Percentiles rank a stretch among this genome's conserved stretches.
Evolutionary conservation across 1,140 invertebrate species (phyloP).

Genomic region (Eumaeus atala): DNA sequence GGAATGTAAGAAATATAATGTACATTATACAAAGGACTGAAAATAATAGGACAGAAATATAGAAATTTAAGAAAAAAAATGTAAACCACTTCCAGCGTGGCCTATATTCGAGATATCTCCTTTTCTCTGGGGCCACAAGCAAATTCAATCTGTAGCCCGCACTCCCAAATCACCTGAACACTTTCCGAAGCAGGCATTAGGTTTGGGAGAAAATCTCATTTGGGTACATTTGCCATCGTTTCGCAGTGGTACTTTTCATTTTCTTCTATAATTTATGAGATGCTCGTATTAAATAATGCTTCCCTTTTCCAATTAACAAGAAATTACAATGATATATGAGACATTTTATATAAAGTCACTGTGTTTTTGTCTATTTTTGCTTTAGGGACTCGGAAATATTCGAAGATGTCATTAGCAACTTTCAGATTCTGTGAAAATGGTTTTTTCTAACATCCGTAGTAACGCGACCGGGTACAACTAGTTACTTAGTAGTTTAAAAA

Average conservation of each 20-base stretch:
- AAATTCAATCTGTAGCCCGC: slow-evolving; percentile 61
- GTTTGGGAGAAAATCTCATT: slow-evolving; percentile 58
- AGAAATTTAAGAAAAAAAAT: slow-evolving; percentile 8
- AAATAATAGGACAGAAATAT: slow-evolving; percentile 3
- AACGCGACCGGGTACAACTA: no score
- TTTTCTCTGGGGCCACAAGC: slow-evolving; percentile 46
- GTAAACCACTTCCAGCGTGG: slow-evolving; percentile 12
- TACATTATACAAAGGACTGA: background rate
- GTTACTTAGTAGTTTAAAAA: no score
- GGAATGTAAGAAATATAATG: background rate
- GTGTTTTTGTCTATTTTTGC: no score
- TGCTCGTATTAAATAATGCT: background rate
- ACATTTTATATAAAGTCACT: no score
- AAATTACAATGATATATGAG: no score
- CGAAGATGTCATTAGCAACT: no score
- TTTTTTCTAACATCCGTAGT: no score
- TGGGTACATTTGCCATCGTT: slow-evolving; percentile 53
- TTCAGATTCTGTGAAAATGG: no score
- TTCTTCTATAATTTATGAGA: slow-evolving; percentile 23
- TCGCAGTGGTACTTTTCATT: slow-evolving; percentile 43
- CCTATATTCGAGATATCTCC: slow-evolving; percentile 24
- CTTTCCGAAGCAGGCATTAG: slow-evolving; percentile 52
- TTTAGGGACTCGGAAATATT: no score
- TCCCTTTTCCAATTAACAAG: background rate
- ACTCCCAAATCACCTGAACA: slow-evolving; percentile 65